These are phyloP conservation scores for Parauchenoglanis punctatus DNA, from an alignment of 2,797 vertebrate species.

Conservation along the genomic window DNA sequence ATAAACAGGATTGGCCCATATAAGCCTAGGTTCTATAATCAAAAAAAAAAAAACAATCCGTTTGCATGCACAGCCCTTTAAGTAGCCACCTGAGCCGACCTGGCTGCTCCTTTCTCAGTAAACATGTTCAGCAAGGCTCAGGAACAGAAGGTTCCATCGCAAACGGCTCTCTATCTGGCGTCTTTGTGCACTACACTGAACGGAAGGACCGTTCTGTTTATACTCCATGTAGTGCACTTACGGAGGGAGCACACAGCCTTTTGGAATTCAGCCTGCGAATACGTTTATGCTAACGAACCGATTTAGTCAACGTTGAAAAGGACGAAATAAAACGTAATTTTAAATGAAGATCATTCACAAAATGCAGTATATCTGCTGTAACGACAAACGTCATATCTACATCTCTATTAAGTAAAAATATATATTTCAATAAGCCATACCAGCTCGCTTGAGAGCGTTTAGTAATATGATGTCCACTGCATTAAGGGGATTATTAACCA, in stretches of 20 bases:
- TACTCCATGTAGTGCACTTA: background rate
- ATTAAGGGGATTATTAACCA: background rate
- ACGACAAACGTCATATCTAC: background rate
- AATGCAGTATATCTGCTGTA: background rate
- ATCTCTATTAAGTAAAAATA: background rate
- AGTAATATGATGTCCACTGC: background rate
- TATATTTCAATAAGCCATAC: too few species aligned
- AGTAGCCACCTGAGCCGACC: background rate
- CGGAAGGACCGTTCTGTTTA: background rate
- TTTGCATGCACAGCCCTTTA: background rate
- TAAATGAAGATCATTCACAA: background rate
- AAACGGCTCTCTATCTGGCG: background rate
- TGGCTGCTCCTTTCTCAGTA: conserved; percentile 18
- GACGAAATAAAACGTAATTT: background rate
- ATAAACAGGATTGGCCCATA: background rate
- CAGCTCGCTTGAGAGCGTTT: too few species aligned
- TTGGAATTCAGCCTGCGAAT: background rate
- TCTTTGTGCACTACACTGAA: conserved; percentile 8
- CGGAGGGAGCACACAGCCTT: background rate
- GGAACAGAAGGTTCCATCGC: background rate
- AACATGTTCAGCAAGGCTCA: conserved; percentile 23
- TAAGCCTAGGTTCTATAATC: background rate
- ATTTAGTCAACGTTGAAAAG: background rate
- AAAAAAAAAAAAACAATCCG: background rate
- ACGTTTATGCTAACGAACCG: background rate